Conservation (phyloP, 2,113 vertebrate genomes). For the Tympanuchus pallidicinctus region DNA sequence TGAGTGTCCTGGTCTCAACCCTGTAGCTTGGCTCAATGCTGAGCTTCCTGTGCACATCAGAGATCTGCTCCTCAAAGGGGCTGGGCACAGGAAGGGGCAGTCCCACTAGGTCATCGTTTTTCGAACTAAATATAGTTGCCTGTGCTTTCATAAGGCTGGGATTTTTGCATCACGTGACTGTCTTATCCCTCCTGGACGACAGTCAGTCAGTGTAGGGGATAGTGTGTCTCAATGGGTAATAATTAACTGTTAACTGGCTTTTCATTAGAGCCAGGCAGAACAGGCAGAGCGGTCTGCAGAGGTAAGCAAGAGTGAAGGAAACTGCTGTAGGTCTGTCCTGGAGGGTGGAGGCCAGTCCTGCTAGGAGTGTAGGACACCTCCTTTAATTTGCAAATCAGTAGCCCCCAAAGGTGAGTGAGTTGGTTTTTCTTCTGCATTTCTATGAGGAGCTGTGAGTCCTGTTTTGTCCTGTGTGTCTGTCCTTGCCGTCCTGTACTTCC, state of each 20-base stretch:
- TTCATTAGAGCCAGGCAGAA: conserved; percentile 59
- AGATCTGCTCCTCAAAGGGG: not conserved
- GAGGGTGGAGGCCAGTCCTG: not conserved
- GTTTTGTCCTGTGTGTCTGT: not conserved
- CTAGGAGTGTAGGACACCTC: not conserved
- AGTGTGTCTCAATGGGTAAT: conserved; percentile 69
- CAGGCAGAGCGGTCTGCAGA: not conserved
- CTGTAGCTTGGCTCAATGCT: not conserved
- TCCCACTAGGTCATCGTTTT: conserved; percentile 63
- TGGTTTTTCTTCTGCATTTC: not conserved
- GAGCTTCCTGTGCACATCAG: rapidly evolving
- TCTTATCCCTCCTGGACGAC: conserved; percentile 50
- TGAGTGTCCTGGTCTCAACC: rapidly evolving
- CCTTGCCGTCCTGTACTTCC: not conserved
- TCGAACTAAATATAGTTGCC: conserved; percentile 67
- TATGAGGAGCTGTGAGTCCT: not conserved
- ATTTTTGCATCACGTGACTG: conserved; percentile 61
- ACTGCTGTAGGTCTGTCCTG: not conserved
- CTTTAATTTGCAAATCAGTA: conserved; percentile 43
- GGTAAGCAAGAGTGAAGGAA: not conserved
- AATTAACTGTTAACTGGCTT: conserved; percentile 77
- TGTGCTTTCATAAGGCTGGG: conserved; percentile 60
- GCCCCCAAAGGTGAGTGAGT: conserved; percentile 41
- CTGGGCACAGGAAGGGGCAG: not conserved
- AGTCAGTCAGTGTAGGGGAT: conserved; percentile 29